Percentiles rank a stretch among this genome's conserved stretches.
Evolutionary conservation across 2,797 vertebrate species (phyloP).

Genomic region (Acipenser ruthenus): DNA sequence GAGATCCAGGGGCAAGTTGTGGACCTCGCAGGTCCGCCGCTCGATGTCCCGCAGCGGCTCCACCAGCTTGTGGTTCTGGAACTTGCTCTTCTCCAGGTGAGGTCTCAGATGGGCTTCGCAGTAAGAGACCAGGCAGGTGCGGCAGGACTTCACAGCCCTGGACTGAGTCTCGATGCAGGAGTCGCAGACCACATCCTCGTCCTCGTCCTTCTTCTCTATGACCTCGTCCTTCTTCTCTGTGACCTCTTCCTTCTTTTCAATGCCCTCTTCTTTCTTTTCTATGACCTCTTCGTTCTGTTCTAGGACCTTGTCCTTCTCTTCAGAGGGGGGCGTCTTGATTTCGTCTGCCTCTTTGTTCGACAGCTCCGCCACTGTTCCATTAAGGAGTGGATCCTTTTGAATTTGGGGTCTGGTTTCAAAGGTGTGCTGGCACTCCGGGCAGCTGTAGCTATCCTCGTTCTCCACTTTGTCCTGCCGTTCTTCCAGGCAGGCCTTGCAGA

Average conservation of each 20-base stretch:
- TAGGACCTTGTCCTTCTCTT: constrained; percentile 24
- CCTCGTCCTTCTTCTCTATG: not conserved
- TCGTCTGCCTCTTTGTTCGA: too few relatives aligned
- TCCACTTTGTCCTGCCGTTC: not conserved
- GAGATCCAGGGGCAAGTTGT: constrained; percentile 24
- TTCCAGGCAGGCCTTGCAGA: constrained; percentile 16
- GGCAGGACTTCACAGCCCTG: not conserved
- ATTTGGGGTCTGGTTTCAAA: not conserved
- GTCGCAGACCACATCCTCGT: constrained; percentile 12
- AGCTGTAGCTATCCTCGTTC: constrained; percentile 13
- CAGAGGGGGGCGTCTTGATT: too few relatives aligned
- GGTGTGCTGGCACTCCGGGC: constrained; percentile 14
- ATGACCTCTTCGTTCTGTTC: constrained; percentile 21
- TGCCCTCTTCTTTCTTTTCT: constrained; percentile 21
- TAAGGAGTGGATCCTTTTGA: too few relatives aligned
- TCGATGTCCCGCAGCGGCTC: constrained; percentile 22
- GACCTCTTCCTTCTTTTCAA: constrained; percentile 8
- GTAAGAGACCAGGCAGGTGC: not conserved
- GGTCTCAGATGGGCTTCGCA: not conserved
- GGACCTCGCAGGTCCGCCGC: constrained; percentile 31
- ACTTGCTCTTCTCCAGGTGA: not conserved
- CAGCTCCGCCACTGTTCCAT: too few relatives aligned
- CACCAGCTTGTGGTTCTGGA: not conserved
- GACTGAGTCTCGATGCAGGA: not conserved
- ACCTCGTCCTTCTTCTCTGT: not conserved